phyloP scores from a whole-genome alignment of 1,140 invertebrate genomes.

The Scylla paramamosain region DNA sequence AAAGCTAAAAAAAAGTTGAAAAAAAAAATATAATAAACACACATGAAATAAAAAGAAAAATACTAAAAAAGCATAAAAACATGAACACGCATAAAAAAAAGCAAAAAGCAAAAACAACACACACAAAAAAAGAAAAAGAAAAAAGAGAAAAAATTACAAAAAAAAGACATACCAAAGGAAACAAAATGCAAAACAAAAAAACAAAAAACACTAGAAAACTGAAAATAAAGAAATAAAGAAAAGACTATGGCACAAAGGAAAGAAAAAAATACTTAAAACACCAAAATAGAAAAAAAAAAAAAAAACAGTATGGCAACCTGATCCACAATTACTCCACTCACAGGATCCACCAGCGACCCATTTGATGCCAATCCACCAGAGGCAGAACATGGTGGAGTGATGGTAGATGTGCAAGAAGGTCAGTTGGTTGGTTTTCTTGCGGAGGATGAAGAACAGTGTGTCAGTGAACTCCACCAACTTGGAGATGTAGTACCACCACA shows the following conservation, averaged over 20 bases:
- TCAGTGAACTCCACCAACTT: constrained; percentile 96
- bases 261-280: background rate
- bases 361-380: constrained; percentile 98
- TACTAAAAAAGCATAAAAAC: too few relatives aligned
- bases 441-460: constrained; percentile 94
- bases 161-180: too few relatives aligned
- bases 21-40: too few relatives aligned
- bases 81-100: too few relatives aligned
- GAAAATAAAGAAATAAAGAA: background rate
- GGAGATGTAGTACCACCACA: constrained; percentile 99
- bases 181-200: too few relatives aligned
- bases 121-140: too few relatives aligned
- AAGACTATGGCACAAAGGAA: too few relatives aligned
- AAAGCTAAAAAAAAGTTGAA: background rate
- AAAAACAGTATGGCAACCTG: background rate
- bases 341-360: constrained; percentile 97
- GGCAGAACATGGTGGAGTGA: constrained; percentile 94
- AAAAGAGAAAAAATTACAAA: too few relatives aligned
- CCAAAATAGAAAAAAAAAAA: background rate
- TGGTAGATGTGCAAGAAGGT: constrained; percentile 96
- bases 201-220: too few relatives aligned
- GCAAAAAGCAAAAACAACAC: too few relatives aligned
- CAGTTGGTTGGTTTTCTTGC: constrained; percentile 93
- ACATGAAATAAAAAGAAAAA: background rate
- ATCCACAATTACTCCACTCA: constrained; percentile 82